A percentile compares a stretch with the other conserved stretches of the same genome.
These are phyloP conservation scores for Poliocrania exsul DNA, from an alignment of 2,797 vertebrate species.

Conservation along the genomic window DNA sequence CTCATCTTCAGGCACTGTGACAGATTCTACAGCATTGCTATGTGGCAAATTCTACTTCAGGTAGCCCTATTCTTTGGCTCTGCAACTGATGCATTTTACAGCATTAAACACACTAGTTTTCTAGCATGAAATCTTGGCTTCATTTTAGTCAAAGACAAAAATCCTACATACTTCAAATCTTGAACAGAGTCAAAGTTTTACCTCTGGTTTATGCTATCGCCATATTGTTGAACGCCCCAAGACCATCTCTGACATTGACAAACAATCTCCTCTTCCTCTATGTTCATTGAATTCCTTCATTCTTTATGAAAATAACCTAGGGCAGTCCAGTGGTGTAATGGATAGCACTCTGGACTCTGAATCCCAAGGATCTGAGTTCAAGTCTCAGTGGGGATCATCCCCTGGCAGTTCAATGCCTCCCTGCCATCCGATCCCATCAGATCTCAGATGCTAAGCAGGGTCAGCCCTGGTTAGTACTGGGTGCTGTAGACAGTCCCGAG, in stretches of 20 bases:
- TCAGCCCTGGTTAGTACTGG: no score
- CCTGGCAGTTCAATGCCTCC: no score
- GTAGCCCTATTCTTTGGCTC: slow-evolving; percentile 23
- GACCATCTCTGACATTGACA: background rate
- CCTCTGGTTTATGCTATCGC: background rate
- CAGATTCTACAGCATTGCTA: background rate
- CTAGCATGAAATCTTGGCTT: background rate
- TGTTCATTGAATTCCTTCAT: background rate
- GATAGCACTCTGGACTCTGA: no score
- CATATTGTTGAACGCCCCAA: background rate
- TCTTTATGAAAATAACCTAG: background rate
- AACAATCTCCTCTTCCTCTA: background rate
- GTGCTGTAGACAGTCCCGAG: no score
- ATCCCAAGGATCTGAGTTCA: no score
- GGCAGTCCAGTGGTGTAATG: no score
- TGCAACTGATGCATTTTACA: background rate
- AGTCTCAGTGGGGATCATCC: no score
- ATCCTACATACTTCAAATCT: background rate
- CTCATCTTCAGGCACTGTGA: slow-evolving; percentile 3
- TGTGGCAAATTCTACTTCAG: slow-evolving; percentile 8
- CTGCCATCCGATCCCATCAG: no score
- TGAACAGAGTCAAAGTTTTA: background rate
- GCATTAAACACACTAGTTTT: background rate
- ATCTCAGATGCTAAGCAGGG: no score
- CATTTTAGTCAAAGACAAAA: slow-evolving; percentile 2